Base-by-base conservation (phyloP, 2,113 vertebrate species). In the Mystacornis crossleyi region DNA sequence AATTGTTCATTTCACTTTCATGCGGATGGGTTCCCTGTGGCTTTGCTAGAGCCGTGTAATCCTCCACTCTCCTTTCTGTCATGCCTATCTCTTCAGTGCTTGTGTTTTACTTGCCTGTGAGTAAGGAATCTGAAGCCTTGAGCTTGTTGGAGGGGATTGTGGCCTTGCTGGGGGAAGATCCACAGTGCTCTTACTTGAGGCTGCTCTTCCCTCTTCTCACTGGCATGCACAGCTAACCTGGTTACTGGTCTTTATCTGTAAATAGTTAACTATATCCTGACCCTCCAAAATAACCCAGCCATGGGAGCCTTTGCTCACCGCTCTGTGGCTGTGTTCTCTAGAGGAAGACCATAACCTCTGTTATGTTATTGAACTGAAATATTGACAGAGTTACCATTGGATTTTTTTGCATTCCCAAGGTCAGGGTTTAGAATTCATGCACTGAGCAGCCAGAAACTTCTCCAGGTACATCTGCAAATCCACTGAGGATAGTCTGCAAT, bases 1-100 rank as follows among this genome's bases (percentile, higher is more conserved):
- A 96, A 77, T 62, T 95, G 90, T 91, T 78, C 93, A 55, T 92
- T 96, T 94, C 83, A n/a, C 80, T 94, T 95, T 89, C 47, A 80
- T 74, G 72, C 0, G 5, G 36, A 84, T 84, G n/a, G 50, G 54
- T 48, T 96, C 88, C 89, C 93, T 53, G 77, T 78, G 83, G 80
- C 80, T 95, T 92, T 86, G 64, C 51, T 86, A 78, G 80, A 90
- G 40, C 79, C 72, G 55, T 82, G 55, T 95, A 92, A 95, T 92
- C 62, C 66, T 95, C 81, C 8, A 1, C 58, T 91, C 75, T 78
- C 51, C n/a, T 54, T 93, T 66, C 51, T 86, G 82, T 78, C 80
- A 58, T 66, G 80, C 74, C 58, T 23, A 1, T 82, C 40, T 92
- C 67, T 70, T 73, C 55, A 25, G 57, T 66, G 67, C 23, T 74